Conservation (phyloP, 2,797 vertebrate species). For the Sebastes elongatus region DNA sequence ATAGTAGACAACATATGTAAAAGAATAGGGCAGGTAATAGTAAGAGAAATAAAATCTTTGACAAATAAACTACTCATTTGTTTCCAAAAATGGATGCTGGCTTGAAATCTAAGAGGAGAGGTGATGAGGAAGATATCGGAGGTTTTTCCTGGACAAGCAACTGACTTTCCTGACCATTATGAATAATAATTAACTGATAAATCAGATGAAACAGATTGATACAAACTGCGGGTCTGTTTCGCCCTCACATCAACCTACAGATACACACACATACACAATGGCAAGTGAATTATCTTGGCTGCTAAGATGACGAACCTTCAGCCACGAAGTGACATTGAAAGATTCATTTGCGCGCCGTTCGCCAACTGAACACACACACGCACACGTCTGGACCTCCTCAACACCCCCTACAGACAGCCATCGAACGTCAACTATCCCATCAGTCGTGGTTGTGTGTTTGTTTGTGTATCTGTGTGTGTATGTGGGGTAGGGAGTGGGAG, state of each 20-base stretch:
- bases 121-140: background rate
- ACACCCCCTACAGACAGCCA: constrained; percentile 69
- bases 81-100: background rate
- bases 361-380: constrained; percentile 39
- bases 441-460: constrained; percentile 29
- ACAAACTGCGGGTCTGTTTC: background rate
- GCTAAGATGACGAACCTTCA: constrained; percentile 77
- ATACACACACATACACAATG: constrained; percentile 42
- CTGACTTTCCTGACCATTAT: background rate
- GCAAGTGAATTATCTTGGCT: constrained; percentile 73
- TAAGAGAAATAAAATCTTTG: background rate
- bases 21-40: background rate
- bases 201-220: constrained; percentile 12
- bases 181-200: constrained; percentile 28
- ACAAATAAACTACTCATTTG: background rate
- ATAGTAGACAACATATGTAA: background rate
- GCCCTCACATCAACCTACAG: background rate
- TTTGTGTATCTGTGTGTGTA: constrained; percentile 7
- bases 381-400: constrained; percentile 43
- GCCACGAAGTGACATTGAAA: constrained; percentile 79
- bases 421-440: constrained; percentile 52
- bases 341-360: constrained; percentile 70
- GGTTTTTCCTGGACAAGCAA: background rate
- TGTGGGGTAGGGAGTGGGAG: background rate
- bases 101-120: background rate